Evolutionary conservation across 2,113 vertebrate species (phyloP), one percentile per base, ranked within the genome.

Genomic region (Albula glossodonta): DNA sequence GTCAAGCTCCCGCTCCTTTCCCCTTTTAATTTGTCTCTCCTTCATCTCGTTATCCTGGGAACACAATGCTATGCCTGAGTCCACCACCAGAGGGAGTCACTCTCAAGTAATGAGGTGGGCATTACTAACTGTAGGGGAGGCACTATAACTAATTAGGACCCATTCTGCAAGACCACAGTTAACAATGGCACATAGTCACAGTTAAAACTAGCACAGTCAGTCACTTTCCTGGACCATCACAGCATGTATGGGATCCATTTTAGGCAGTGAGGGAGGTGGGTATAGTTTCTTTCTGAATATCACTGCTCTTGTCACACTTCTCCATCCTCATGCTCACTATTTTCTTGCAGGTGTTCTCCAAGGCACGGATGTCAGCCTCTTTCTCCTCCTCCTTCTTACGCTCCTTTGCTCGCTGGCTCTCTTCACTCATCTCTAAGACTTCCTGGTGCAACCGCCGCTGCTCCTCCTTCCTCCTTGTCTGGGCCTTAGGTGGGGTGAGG

Each of bases 1-100:
- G 0, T 95, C 89, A 0, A 93, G 94, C 88, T 99, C 97, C 89
- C 94, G 91, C 92, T 98, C 97, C 86, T 97, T 98, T 88, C 98
- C 96, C 91, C 78, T 92, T 51, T 95, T 97, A 74, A 96, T 91
- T 17, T 82, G 93, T 66, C 90, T 91, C 91, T 97, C 97, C 86
- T 97, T 96, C 0, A 95, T 96, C 85, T 98, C 97, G 0, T 93
- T 94, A 81, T 95, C 94, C 98, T 99, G 91, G 2, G 83, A 83
- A 85, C 50, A 84, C 53, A 50, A n/a, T 17, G 22, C 8, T 15
- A n/a, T 22, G 52, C 19, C 50, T 51, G 11, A 60, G 57, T 60
- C 57, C 57, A 3, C 57, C 57, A 60, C 57, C 31, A 41, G 31
- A 41, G 31, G 31, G 31, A 41, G 31, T 41, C 31, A 41, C 31